phyloP scores from a whole-genome alignment of 2,888 invertebrate species.

The Mythimna ferrago region DNA sequence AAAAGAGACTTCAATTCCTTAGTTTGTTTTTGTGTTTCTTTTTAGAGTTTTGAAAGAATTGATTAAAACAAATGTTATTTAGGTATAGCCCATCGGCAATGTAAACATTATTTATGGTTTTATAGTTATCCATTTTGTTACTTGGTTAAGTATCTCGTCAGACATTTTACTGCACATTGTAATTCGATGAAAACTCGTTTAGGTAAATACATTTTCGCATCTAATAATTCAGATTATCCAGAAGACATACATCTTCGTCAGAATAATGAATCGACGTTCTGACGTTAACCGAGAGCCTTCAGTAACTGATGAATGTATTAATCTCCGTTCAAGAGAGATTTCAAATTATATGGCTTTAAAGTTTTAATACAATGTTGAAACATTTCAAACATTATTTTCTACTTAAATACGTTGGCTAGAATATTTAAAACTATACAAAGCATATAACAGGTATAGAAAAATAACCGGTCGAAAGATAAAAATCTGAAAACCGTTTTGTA shows the following conservation, averaged over 20 bases:
- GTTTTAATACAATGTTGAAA: slow-evolving; percentile 5
- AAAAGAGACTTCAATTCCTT: no score
- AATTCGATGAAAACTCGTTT: neutral
- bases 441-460: neutral
- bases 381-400: neutral
- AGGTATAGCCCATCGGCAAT: no score
- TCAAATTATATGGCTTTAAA: slow-evolving; percentile 16
- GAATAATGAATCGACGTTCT: slow-evolving; percentile 74
- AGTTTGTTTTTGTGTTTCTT: no score
- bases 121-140: no score
- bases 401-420: no score
- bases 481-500: no score
- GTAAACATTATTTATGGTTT: no score
- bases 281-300: slow-evolving; percentile 67
- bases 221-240: slow-evolving; percentile 59
- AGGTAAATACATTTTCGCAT: slow-evolving; percentile 31
- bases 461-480: no score
- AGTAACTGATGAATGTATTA: slow-evolving; percentile 70
- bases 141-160: neutral
- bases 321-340: slow-evolving; percentile 58
- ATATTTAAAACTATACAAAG: neutral
- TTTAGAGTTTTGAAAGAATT: no score
- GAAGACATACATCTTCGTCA: slow-evolving; percentile 71
- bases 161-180: neutral
- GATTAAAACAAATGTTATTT: no score